Evolutionary conservation across 1,140 invertebrate species (phyloP).

Genomic region (Trichomalopsis sarcophagae): DNA sequence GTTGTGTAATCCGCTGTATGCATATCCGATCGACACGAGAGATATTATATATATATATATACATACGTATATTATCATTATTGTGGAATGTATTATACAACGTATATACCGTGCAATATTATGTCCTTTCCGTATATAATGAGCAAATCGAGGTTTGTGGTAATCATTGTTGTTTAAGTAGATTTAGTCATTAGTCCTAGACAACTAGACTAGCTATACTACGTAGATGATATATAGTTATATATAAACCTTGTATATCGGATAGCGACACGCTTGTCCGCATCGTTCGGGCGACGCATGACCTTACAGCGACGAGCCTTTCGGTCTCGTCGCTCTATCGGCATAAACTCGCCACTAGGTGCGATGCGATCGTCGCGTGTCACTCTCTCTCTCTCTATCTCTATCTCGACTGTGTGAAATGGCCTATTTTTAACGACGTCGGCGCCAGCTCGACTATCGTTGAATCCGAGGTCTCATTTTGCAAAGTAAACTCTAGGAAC

Average conservation of each 20-base stretch:
- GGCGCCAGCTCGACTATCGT: background rate
- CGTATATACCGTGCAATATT: conserved; percentile 8
- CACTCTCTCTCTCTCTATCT: background rate
- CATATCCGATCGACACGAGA: background rate
- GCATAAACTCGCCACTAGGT: background rate
- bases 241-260: background rate
- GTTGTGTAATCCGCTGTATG: background rate
- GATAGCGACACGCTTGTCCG: background rate
- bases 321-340: background rate
- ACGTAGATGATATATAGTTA: background rate
- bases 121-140: conserved; percentile 28
- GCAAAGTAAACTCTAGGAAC: conserved; percentile 1
- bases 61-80: background rate
- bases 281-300: background rate
- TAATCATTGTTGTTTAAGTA: conserved; percentile 50
- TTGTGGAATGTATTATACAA: conserved; percentile 22
- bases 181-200: conserved; percentile 37
- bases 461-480: conserved; percentile 20
- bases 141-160: conserved; percentile 44
- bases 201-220: background rate
- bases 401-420: conserved; percentile 13
- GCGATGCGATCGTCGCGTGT: background rate
- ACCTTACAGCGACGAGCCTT: too few relatives aligned
- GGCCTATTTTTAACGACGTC: conserved; percentile 21
- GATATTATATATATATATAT: background rate